Evolutionary conservation across 1,140 invertebrate genomes (phyloP), one percentile per base, ranked within the genome.

Genomic region (Paraescarpia echinospica): DNA sequence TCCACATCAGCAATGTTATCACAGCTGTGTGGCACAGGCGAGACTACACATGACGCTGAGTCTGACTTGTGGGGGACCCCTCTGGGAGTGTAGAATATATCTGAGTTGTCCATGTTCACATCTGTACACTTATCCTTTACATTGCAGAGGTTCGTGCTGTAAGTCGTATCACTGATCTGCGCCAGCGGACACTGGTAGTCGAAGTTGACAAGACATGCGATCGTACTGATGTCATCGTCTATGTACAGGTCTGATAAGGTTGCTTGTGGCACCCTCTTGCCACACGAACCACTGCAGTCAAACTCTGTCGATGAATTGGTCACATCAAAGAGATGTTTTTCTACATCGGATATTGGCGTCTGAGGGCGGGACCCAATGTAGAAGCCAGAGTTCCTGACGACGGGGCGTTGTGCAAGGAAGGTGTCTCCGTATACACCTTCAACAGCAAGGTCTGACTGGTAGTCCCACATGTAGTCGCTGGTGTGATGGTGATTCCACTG

Each of bases 401-500:
- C 4, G 18, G 91, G 91, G 18, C 91, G 91, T 48, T 91, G 34
- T 18, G 34, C 91, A 1, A 91, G 34, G n/a, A 91, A 91, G 59
- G 59, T 31, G 27, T 77, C 59, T 77, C 59, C 59, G 22, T 77
- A 18, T 31, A 77, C 2, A 31, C 59, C 59, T 27, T 77, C 59
- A 31, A 77, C 59, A 14, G 59, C 92, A 12, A 92, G 51, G 41
- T 92, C 92, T 33, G 51, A 77, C 88, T 92, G 92, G 59, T 92
- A 92, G 33, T 92, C 92, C 92, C 92, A 92, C 33, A 92, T 92
- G 92, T 88, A 92, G 41, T 92, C 92, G n/a, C 22, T 34, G 33
- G 1, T 33, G 18, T 2, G 34, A 33, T 91, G 34, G 41, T 35
- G 91, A 34, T n/a, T 33, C 41, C 33, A 35, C 34, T 91, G 33